phyloP scores from a whole-genome alignment of 2,888 invertebrate species.

The Ommatoiulus sabulosus region DNA sequence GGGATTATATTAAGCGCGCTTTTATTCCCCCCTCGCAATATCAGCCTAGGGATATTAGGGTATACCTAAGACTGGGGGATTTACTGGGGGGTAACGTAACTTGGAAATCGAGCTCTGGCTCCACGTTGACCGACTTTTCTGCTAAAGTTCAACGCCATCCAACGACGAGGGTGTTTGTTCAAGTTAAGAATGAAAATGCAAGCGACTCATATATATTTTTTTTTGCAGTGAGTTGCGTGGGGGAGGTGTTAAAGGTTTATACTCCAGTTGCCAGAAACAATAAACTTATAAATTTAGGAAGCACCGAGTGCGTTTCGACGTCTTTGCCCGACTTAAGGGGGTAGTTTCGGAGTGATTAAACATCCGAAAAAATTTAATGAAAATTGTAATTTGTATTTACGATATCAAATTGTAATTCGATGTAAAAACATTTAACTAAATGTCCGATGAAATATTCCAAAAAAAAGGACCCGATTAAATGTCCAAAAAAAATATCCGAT shows the following conservation, averaged over 20 bases:
- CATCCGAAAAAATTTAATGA: no score
- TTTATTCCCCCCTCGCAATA: not conserved
- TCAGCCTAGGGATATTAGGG: not conserved
- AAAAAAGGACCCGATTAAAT: no score
- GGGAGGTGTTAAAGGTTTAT: not conserved
- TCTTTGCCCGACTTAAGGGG: no score
- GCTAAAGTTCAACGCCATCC: slow-evolving; percentile 4
- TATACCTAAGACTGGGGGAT: not conserved
- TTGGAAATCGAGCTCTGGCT: not conserved
- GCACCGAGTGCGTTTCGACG: no score
- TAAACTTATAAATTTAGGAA: no score
- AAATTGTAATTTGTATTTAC: no score
- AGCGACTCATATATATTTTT: not conserved
- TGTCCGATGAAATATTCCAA: no score
- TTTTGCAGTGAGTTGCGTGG: not conserved
- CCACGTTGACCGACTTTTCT: not conserved
- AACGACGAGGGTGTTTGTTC: not conserved
- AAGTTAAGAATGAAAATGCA: not conserved
- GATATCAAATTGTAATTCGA: no score
- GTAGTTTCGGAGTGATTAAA: no score
- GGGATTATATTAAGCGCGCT: not conserved
- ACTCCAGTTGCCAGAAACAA: no score
- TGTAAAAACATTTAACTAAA: no score
- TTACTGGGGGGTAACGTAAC: not conserved
- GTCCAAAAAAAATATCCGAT: no score